Base-by-base conservation (phyloP, 1,140 invertebrate genomes). In the Aphelenchoides fujianensis region DNA sequence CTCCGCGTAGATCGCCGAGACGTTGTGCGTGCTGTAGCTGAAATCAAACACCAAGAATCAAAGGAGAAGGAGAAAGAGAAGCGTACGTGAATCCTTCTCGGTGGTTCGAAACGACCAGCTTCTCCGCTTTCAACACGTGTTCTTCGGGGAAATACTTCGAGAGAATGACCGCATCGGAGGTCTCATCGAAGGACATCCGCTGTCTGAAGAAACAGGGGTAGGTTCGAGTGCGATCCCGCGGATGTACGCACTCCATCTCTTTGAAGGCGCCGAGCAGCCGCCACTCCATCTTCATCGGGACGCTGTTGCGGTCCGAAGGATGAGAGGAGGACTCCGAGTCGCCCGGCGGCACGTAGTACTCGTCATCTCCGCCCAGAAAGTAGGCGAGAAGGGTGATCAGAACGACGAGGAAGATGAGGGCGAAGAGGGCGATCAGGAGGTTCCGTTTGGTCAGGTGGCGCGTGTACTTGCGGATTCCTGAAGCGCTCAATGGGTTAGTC, bases 111-210 rank as follows among this genome's bases (percentile, higher is more conserved):
- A 54, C 27, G 7, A 28, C 32, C 32, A 71, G n/a, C n/a, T 72
- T 71, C 30, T 72, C 69, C 27, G 34, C 53, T 2, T 34, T 31
- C 19, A 71, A 41, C 23, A 36, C 28, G 35, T 71, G 66, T 48
- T 71, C 5, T 59, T 71, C 16, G 30, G 69, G 69, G 9, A 73
- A 41, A 41, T 71, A 71, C 3, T 73, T 71, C 3, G 69, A 71
- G 68, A 71, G 36, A 27, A 74, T 31, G 5, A 71, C n/a, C 32
- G 69, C 12, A 27, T 71, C 69, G 3, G 19, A 31, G 31, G 35
- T 74, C 57, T 71, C 69, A 34, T 71, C 69, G 35, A 73, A 71
- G 19, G 34, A 54, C 1, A 71, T 31, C 16, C 34, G n/a, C 12
- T 71, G 69, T 0, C 69, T 71, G 31, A 74, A 70, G 1, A 2